phyloP scores from a whole-genome alignment of 2,113 vertebrate genomes.

The Lagopus muta region DNA sequence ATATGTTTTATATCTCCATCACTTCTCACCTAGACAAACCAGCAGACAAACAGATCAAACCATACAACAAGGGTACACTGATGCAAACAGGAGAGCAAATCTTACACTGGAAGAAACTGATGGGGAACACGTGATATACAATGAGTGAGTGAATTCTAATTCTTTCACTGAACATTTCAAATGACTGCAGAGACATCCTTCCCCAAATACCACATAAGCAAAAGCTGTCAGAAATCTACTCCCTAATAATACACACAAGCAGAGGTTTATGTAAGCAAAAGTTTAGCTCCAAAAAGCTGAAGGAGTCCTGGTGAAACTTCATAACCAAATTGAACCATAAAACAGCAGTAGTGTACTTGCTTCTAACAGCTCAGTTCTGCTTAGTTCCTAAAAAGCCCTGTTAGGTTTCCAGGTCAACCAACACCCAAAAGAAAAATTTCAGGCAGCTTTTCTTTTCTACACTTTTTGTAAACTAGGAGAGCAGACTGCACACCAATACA shows the following conservation, averaged over 20 bases:
- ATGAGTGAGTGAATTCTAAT: background rate
- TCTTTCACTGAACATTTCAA: accelerated
- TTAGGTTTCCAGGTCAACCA: background rate
- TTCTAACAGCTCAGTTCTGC: background rate
- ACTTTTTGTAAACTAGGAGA: background rate
- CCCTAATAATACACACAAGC: background rate
- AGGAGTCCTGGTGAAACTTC: background rate
- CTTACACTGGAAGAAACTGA: background rate
- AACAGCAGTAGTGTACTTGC: background rate
- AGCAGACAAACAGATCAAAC: background rate
- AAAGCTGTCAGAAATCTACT: background rate
- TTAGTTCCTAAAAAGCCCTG: background rate
- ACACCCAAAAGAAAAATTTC: background rate
- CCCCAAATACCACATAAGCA: background rate
- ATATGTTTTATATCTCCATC: background rate
- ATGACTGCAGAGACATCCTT: background rate
- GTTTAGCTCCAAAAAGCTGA: background rate
- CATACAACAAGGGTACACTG: background rate
- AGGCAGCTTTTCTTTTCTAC: background rate
- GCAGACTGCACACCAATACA: background rate
- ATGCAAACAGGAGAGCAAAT: background rate
- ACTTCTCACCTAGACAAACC: background rate
- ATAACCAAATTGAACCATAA: background rate
- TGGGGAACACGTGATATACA: background rate
- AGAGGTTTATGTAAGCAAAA: background rate